Conservation (phyloP, 2,113 vertebrate genomes). For the Xiphias gladius region DNA sequence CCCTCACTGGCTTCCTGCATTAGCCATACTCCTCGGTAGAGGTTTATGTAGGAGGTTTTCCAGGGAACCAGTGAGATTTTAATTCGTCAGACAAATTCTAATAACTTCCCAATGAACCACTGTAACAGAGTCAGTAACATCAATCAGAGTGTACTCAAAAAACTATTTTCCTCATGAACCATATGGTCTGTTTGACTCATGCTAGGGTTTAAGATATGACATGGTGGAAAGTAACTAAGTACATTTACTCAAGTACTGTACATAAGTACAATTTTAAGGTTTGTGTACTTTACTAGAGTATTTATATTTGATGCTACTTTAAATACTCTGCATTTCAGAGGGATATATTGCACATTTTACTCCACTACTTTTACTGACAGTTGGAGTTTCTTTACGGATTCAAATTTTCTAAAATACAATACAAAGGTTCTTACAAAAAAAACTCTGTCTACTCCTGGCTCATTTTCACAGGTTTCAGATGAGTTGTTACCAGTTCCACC, state of each 20-base stretch:
- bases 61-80: conserved; percentile 38
- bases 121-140: too few relatives aligned
- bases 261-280: neutral
- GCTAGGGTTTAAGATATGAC: neutral
- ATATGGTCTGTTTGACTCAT: neutral
- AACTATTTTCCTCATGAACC: conserved; percentile 23
- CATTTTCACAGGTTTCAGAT: neutral
- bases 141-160: neutral
- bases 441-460: neutral
- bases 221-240: neutral
- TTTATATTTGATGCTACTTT: neutral
- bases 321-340: neutral
- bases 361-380: neutral
- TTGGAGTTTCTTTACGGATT: neutral
- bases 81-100: conserved; percentile 42
- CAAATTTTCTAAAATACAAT: neutral
- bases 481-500: neutral
- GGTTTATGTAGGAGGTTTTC: conserved; percentile 24
- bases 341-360: neutral
- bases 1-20: conserved; percentile 32
- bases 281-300: too few relatives aligned
- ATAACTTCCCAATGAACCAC: conserved; percentile 27
- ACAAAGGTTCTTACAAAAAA: neutral
- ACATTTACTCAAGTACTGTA: neutral
- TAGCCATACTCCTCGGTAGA: conserved; percentile 34